Evolutionary conservation across 2,797 vertebrate genomes (phyloP), one percentile per base, ranked within the genome.

Genomic region (Vireo griseus): DNA sequence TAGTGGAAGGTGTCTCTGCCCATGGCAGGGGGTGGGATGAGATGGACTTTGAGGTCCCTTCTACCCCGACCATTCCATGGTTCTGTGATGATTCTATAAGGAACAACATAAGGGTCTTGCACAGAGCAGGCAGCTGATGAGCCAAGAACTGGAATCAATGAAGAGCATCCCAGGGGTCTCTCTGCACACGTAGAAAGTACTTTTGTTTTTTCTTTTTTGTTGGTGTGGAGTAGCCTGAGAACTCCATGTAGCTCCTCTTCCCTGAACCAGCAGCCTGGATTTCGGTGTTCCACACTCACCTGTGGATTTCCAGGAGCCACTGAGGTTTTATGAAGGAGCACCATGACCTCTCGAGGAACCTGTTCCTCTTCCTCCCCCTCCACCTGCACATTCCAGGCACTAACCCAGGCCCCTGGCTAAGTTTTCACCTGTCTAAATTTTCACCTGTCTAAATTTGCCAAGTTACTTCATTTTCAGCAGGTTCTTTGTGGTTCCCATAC

Each of bases 321-420:
- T 18, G 73, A 47, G 28, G 3, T 55, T 77, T 91, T 51, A 14
- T 6, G 33, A 81, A 42, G 73, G 29, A 86, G n/a, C 71, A 55
- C 39, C 93, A 73, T 92, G 95, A 72, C 94, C 92, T 92, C 94
- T 94, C 94, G 89, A 42, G 94, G 92, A 73, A 29, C 29, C 3
- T 55, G 35, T 50, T 8, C 37, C 26, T 82, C 42, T 33, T 83
- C 16, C 24, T 66, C 14, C 62, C 61, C 20, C 47, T 67, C 31
- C 57, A 15, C 51, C 40, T 48, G 10, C 44, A 22, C 3, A 1
- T 31, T 33, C 48, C 59, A 54, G 44, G 9, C 55, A 18, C 11
- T 37, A 44, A 4, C 33, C n/a, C 29, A 54, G 47, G 48, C 18
- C 13, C 15, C 28, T 68, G 21, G 26, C 55, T 55, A 59, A 35